Conservation (phyloP, 92 coral and sea anemone species). For the Siderastrea radians region DNA sequence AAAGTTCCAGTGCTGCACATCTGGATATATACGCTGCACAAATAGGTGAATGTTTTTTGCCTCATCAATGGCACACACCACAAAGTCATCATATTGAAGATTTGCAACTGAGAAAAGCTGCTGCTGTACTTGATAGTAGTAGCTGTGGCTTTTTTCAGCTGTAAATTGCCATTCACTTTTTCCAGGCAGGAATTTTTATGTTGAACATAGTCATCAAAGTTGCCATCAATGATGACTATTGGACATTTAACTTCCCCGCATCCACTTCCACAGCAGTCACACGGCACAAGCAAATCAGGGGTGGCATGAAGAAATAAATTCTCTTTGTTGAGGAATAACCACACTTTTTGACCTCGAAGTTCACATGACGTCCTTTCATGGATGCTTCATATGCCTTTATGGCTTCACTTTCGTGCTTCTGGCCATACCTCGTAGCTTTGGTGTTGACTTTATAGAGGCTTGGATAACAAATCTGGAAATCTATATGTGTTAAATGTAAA, state of each 20-base stretch:
- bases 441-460: constrained; percentile 63
- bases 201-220: constrained; percentile 60
- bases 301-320: constrained; percentile 76
- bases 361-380: constrained; percentile 59
- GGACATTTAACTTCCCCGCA: constrained; percentile 84
- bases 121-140: constrained; percentile 75
- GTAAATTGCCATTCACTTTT: constrained; percentile 43
- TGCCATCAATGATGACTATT: constrained; percentile 18
- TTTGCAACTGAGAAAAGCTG: constrained; percentile 67
- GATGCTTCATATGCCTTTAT: constrained; percentile 67
- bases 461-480: constrained; percentile 67
- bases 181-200: constrained; percentile 65
- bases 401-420: constrained; percentile 63
- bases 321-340: constrained; percentile 70
- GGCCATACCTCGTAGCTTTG: constrained; percentile 72
- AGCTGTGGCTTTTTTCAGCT: constrained; percentile 61
- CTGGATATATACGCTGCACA: constrained; percentile 42
- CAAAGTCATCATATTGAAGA: constrained; percentile 67
- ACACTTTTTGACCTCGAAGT: constrained; percentile 66
- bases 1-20: constrained; percentile 56
- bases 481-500: no score
- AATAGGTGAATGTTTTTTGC: constrained; percentile 19
- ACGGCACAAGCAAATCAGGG: constrained; percentile 60
- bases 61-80: constrained; percentile 50
- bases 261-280: constrained; percentile 79